phyloP scores from a whole-genome alignment of 1,140 invertebrate species.

The Aleiodes sp. region DNA sequence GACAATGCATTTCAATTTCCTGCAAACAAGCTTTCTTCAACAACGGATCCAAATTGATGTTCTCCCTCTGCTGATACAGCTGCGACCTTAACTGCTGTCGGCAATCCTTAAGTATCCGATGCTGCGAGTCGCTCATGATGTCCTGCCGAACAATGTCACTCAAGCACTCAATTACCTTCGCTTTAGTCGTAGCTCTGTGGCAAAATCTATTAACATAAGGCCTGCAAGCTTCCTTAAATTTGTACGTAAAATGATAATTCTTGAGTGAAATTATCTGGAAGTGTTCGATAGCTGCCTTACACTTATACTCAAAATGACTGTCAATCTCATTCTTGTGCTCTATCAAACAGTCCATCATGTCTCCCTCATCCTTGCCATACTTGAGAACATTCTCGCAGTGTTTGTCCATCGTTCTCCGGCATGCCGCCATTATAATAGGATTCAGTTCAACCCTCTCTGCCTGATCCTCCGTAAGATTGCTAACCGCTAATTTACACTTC shows the following conservation, averaged over 20 bases:
- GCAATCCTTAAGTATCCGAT: slow-evolving; percentile 85
- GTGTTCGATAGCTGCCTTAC: slow-evolving; percentile 93
- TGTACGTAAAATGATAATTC: slow-evolving; percentile 93
- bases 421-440: slow-evolving; percentile 83
- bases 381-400: slow-evolving; percentile 79
- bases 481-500: slow-evolving; percentile 79
- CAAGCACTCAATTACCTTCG: slow-evolving; percentile 89
- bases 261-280: slow-evolving; percentile 91
- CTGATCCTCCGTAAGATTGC: slow-evolving; percentile 91
- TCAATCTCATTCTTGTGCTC: slow-evolving; percentile 89
- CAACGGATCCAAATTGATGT: slow-evolving; percentile 84
- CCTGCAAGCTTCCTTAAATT: slow-evolving; percentile 95
- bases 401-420: slow-evolving; percentile 82
- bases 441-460: slow-evolving; percentile 88
- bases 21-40: slow-evolving; percentile 76
- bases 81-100: slow-evolving; percentile 88
- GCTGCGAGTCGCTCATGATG: slow-evolving; percentile 80
- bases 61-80: slow-evolving; percentile 88
- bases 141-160: slow-evolving; percentile 91
- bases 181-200: slow-evolving; percentile 78
- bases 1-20: slow-evolving; percentile 84
- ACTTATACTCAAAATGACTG: slow-evolving; percentile 81
- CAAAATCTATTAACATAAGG: slow-evolving; percentile 85
- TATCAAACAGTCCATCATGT: slow-evolving; percentile 95
- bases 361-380: slow-evolving; percentile 78